phyloP scores from a whole-genome alignment of 2,797 vertebrate species.

The Yasuhikotakia modesta region DNA sequence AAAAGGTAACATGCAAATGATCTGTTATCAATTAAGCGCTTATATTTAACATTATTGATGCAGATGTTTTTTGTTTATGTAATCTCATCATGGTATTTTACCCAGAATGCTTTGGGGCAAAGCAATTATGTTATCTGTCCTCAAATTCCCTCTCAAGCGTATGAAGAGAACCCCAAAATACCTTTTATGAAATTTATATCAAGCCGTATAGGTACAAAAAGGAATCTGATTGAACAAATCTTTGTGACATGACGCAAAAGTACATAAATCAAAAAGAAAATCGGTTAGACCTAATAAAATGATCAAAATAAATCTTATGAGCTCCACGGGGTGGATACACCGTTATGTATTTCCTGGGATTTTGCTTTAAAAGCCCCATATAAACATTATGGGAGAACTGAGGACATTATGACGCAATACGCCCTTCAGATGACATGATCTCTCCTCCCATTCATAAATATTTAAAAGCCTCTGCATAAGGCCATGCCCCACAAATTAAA shows the following conservation, averaged over 20 bases:
- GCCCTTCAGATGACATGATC: conserved; percentile 56
- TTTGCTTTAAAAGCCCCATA: conserved; percentile 26
- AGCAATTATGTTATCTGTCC: conserved; percentile 1
- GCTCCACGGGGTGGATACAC: conserved; percentile 13
- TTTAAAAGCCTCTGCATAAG: conserved; percentile 58
- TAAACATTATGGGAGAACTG: conserved; percentile 47
- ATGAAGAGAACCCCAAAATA: conserved; percentile 36
- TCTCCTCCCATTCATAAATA: conserved; percentile 62
- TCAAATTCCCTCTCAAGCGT: conserved; percentile 4
- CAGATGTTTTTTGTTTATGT: not conserved
- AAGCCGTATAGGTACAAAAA: conserved; percentile 35
- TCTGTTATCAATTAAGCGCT: not conserved
- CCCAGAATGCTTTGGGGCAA: conserved; percentile 15
- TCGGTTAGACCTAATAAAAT: conserved; percentile 48
- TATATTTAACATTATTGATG: conserved; percentile 27
- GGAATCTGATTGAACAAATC: conserved; percentile 42
- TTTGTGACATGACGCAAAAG: conserved; percentile 42
- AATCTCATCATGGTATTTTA: conserved; percentile 7
- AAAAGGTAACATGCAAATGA: not conserved
- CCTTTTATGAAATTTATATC: conserved; percentile 38
- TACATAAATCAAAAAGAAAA: conserved; percentile 39
- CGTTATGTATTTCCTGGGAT: conserved; percentile 12
- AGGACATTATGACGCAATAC: conserved; percentile 40
- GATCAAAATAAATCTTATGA: conserved; percentile 36
- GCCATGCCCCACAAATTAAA: conserved; percentile 60